Evolutionary conservation across 2,888 invertebrate genomes (phyloP).

Genomic region (Lithophane ornitopus): DNA sequence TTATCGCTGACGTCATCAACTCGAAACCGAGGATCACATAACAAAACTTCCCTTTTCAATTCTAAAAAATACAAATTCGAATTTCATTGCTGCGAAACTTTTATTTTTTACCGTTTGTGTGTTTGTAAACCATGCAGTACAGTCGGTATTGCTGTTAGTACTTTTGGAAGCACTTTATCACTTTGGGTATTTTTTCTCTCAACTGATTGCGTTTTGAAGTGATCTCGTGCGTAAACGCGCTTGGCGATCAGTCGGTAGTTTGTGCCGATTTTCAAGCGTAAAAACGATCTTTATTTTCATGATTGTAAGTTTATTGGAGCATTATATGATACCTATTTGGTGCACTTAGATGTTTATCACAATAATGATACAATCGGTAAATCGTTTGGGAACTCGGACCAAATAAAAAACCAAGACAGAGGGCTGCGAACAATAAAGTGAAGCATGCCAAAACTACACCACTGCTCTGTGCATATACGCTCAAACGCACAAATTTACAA

Average conservation of each 20-base stretch:
- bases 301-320: not conserved
- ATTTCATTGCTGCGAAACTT: constrained; percentile 23
- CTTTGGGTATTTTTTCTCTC: constrained; percentile 27
- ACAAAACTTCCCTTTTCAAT: not conserved
- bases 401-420: no score
- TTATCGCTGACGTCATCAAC: not conserved
- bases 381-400: not conserved
- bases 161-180: constrained; percentile 46
- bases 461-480: no score
- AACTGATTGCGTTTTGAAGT: constrained; percentile 57
- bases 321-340: not conserved
- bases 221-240: constrained; percentile 52
- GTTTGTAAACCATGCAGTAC: constrained; percentile 27
- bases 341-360: not conserved
- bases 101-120: constrained; percentile 22
- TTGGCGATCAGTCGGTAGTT: constrained; percentile 35
- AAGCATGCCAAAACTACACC: no score
- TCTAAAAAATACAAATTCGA: constrained; percentile 1
- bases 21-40: not conserved
- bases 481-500: no score
- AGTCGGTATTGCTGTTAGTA: constrained; percentile 24
- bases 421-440: no score
- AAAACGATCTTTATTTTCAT: not conserved
- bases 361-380: not conserved
- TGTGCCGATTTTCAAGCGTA: constrained; percentile 12